Evolutionary conservation across 1,140 invertebrate species (phyloP).

Genomic region (Archegozetes longisetosus): DNA sequence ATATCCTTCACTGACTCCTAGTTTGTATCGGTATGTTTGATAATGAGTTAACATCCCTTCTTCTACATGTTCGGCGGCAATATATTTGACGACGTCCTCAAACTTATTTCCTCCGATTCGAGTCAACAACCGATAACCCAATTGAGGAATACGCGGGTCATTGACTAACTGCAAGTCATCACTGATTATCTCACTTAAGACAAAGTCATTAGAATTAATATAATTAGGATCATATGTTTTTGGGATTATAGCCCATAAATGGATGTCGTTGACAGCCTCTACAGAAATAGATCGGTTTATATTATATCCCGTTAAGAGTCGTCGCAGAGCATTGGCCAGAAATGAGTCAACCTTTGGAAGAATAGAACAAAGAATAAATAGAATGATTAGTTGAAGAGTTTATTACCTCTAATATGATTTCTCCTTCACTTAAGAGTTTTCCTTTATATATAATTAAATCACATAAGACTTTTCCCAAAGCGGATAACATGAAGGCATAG

Average conservation of each 20-base stretch:
- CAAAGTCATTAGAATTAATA: not conserved
- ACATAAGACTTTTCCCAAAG: slow-evolving; percentile 64
- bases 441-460: slow-evolving; percentile 63
- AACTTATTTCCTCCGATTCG: not conserved
- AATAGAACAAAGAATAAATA: not conserved
- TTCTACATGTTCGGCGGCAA: not conserved
- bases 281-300: not conserved
- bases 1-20: slow-evolving; percentile 75
- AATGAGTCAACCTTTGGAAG: slow-evolving; percentile 11
- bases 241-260: slow-evolving; percentile 8
- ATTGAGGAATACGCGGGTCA: slow-evolving; percentile 3
- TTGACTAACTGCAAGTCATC: slow-evolving; percentile 7
- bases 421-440: slow-evolving; percentile 26
- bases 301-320: slow-evolving; percentile 8
- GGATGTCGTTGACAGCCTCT: slow-evolving; percentile 3
- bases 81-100: not conserved
- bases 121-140: slow-evolving; percentile 12
- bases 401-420: slow-evolving; percentile 6
- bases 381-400: not conserved
- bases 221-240: not conserved
- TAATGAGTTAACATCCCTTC: slow-evolving; percentile 11
- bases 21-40: slow-evolving; percentile 45
- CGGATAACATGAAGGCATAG: slow-evolving; percentile 65
- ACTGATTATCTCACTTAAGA: not conserved
- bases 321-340: slow-evolving; percentile 2